Conservation (phyloP, 2,797 vertebrate species). For the Amphiprion clarkii region DNA sequence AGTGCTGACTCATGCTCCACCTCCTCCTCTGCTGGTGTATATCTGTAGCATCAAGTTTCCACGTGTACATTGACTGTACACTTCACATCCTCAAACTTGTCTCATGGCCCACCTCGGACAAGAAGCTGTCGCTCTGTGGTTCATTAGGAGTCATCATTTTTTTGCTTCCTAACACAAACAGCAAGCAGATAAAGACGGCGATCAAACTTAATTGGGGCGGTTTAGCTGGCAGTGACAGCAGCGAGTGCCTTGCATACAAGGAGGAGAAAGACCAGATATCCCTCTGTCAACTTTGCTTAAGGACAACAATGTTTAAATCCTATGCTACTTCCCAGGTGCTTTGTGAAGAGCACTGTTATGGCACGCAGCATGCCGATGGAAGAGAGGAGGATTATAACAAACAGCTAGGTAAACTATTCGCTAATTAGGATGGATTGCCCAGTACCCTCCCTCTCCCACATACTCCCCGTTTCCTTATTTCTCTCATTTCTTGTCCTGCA, state of each 20-base stretch:
- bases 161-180: slow-evolving; percentile 31
- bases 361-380: slow-evolving; percentile 29
- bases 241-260: slow-evolving; percentile 43
- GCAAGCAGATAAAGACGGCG: slow-evolving; percentile 50
- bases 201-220: slow-evolving; percentile 64
- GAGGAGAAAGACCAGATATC: slow-evolving; percentile 42
- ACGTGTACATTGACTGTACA: slow-evolving; percentile 38
- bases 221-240: slow-evolving; percentile 58
- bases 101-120: slow-evolving; percentile 24
- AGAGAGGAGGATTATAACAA: slow-evolving; percentile 59
- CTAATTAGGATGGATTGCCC: slow-evolving; percentile 74
- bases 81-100: slow-evolving; percentile 28
- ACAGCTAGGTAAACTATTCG: slow-evolving; percentile 57
- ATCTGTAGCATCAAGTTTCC: slow-evolving; percentile 58
- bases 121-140: slow-evolving; percentile 32
- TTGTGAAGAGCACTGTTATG: slow-evolving; percentile 44
- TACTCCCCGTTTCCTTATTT: neutral
- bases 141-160: slow-evolving; percentile 52
- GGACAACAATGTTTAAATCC: slow-evolving; percentile 67
- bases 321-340: slow-evolving; percentile 43
- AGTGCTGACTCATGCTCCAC: slow-evolving; percentile 75
- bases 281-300: slow-evolving; percentile 70
- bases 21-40: slow-evolving; percentile 60
- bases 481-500: slow-evolving; percentile 35
- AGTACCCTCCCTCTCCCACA: slow-evolving; percentile 14